Percentiles rank a stretch among this genome's conserved stretches.
Conservation (phyloP, 2,888 invertebrate species). For the Ommatoiulus sabulosus region DNA sequence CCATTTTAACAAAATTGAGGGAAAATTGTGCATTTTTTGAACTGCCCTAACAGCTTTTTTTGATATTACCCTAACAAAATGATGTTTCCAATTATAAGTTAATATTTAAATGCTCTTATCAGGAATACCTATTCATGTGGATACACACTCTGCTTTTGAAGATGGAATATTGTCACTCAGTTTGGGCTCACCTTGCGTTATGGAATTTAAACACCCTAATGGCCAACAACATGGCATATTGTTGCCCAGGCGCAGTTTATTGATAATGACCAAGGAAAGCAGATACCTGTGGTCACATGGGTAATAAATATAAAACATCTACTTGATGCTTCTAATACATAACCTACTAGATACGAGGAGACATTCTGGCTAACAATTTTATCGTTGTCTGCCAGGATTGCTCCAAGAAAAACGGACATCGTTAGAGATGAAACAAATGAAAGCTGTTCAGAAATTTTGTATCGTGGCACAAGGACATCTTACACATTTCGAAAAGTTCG, state of each 20-base stretch:
- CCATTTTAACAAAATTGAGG: neutral
- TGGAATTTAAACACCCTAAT: neutral
- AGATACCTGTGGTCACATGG: conserved; percentile 21
- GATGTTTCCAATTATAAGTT: too few species aligned
- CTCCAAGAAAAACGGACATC: neutral
- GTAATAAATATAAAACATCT: neutral
- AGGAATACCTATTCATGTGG: conserved; percentile 8
- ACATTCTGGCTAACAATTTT: neutral
- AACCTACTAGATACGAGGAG: neutral
- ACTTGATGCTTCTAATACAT: neutral
- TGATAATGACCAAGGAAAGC: conserved; percentile 34
- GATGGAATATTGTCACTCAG: neutral
- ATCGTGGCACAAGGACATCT: neutral
- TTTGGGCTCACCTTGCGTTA: neutral
- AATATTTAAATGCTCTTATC: neutral
- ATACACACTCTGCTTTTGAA: neutral
- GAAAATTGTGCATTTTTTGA: too few species aligned
- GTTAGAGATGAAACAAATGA: neutral
- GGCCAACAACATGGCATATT: conserved; percentile 2
- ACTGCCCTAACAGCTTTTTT: too few species aligned
- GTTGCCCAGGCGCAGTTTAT: conserved; percentile 7
- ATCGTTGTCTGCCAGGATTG: neutral
- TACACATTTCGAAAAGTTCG: conserved; percentile 10
- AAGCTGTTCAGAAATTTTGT: neutral
- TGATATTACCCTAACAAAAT: too few species aligned